Conservation (phyloP, 2,888 invertebrate genomes). For the Kryphioiulus occultus region DNA sequence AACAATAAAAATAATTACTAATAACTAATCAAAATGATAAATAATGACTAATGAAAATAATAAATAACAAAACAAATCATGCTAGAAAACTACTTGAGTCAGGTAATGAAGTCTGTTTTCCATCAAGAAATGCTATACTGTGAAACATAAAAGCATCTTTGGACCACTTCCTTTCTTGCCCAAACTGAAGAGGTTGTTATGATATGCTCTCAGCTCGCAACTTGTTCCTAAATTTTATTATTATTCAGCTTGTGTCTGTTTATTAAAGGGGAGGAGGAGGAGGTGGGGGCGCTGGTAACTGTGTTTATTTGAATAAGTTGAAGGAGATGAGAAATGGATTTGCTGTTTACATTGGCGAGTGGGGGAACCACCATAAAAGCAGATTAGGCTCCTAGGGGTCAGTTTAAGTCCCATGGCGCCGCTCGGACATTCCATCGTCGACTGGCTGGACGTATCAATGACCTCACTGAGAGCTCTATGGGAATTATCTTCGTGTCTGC, state of each 20-base stretch:
- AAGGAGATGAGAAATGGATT: background rate
- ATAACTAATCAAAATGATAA: too few species aligned
- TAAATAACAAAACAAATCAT: too few species aligned
- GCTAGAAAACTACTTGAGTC: too few species aligned
- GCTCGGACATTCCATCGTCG: background rate
- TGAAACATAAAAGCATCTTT: background rate
- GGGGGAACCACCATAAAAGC: conserved; percentile 5
- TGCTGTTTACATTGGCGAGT: background rate
- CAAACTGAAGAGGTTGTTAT: background rate
- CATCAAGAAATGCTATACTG: too few species aligned
- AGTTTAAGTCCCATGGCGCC: background rate
- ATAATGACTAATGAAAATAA: too few species aligned
- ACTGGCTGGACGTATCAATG: background rate
- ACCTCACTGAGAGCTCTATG: background rate
- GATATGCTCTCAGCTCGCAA: background rate
- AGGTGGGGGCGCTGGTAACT: background rate
- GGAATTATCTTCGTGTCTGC: background rate
- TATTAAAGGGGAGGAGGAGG: background rate
- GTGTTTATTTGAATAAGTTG: conserved; percentile 5
- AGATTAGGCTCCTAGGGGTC: conserved; percentile 3
- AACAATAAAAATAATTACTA: too few species aligned
- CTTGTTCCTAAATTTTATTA: background rate
- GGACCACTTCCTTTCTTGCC: background rate
- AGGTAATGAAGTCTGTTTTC: too few species aligned
- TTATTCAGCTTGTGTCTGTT: background rate